Percentiles rank a stretch among this genome's conserved stretches.
phyloP scores from a whole-genome alignment of 2,113 vertebrate species.

The Azemiops feae region DNA sequence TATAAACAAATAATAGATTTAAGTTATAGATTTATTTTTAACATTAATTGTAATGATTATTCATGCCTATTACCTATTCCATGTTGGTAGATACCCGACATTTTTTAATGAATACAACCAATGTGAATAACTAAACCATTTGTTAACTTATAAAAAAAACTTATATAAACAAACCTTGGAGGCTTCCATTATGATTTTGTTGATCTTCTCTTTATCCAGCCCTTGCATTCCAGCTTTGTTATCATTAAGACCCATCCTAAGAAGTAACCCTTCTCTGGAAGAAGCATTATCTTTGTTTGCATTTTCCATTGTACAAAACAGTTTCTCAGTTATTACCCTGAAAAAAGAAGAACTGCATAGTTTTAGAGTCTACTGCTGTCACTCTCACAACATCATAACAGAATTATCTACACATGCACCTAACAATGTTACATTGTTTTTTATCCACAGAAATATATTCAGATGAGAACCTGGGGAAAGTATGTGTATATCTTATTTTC shows the following conservation, averaged over 20 bases:
- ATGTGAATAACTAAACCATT: background rate
- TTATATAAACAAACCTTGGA: slow-evolving; percentile 82
- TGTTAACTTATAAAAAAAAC: background rate
- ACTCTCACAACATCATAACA: background rate
- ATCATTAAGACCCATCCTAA: slow-evolving; percentile 94
- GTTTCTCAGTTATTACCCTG: slow-evolving; percentile 40
- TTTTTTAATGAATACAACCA: background rate
- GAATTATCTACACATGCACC: background rate
- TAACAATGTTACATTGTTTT: background rate
- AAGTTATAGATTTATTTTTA: background rate
- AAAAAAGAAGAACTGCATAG: slow-evolving; percentile 43
- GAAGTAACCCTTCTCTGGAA: slow-evolving; percentile 74
- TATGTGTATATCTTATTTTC: background rate
- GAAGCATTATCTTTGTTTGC: slow-evolving; percentile 48
- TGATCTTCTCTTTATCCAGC: slow-evolving; percentile 95
- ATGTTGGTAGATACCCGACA: slow-evolving; percentile 50
- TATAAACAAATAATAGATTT: background rate
- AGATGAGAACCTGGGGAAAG: background rate
- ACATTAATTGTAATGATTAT: background rate
- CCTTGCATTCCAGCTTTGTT: slow-evolving; percentile 99
- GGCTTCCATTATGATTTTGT: slow-evolving; percentile 94
- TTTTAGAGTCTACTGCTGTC: slow-evolving; percentile 24
- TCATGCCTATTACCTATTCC: background rate
- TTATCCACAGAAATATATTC: background rate
- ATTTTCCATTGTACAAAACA: slow-evolving; percentile 53